Conservation (phyloP, 2,113 vertebrate species). For the Entelurus aequoreus region DNA sequence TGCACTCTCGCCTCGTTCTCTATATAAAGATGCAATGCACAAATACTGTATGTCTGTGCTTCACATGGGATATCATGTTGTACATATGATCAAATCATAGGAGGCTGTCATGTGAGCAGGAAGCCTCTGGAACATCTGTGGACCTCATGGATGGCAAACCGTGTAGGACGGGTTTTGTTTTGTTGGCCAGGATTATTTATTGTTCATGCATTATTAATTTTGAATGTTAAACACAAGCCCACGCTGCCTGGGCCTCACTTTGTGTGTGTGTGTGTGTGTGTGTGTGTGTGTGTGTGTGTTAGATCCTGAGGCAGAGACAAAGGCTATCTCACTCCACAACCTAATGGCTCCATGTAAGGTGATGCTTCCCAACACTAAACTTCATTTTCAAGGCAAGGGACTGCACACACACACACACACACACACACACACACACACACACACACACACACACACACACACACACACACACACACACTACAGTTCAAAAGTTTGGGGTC, state of each 20-base stretch:
- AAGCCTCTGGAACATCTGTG: conserved; percentile 30
- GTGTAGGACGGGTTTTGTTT: conserved; percentile 8
- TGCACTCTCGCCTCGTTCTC: conserved; percentile 4
- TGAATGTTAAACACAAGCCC: conserved; percentile 34
- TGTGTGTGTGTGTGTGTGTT: neutral
- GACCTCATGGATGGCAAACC: conserved; percentile 20
- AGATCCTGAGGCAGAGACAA: conserved; percentile 45
- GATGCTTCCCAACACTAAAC: conserved; percentile 41
- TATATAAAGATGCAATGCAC: neutral
- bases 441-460: too few species aligned
- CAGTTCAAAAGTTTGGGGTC: too few species aligned
- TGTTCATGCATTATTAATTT: conserved; percentile 54
- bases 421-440: too few species aligned
- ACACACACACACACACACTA: too few species aligned
- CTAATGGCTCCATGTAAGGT: conserved; percentile 49
- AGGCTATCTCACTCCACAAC: conserved; percentile 46
- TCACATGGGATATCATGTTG: conserved; percentile 51
- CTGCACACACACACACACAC: too few species aligned
- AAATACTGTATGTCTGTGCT: neutral
- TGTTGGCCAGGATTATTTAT: conserved; percentile 31
- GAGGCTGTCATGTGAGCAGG: conserved; percentile 26
- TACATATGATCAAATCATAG: conserved; percentile 60
- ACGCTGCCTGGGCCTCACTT: conserved; percentile 14
- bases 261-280: neutral
- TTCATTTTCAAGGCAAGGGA: too few species aligned